phyloP scores from a whole-genome alignment of 2,797 vertebrate species.

The Triplophysa bombifrons region DNA sequence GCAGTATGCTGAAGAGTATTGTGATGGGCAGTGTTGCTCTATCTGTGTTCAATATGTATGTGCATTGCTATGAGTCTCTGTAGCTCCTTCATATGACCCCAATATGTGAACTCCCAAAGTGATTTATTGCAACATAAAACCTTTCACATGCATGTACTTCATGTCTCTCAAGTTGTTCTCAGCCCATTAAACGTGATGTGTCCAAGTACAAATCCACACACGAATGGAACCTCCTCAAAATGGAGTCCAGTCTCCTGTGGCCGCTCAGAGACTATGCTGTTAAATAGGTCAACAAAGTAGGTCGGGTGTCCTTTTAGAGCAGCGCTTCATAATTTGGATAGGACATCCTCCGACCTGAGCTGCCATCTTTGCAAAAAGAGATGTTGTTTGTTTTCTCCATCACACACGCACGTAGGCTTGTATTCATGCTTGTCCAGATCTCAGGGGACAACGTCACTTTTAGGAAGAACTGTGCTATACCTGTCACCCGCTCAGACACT shows the following conservation, averaged over 20 bases:
- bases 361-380: constrained; percentile 19
- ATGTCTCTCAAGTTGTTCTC: neutral
- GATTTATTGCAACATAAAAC: constrained; percentile 7
- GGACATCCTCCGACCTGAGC: constrained; percentile 9
- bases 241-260: constrained; percentile 38
- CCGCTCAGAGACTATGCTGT: constrained; percentile 37
- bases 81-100: neutral
- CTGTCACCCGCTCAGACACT: constrained; percentile 48
- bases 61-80: neutral
- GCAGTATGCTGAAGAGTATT: neutral
- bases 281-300: constrained; percentile 57
- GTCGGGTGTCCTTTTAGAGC: constrained; percentile 39
- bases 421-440: constrained; percentile 15
- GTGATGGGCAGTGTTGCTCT: neutral
- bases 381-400: constrained; percentile 21
- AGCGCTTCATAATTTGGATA: constrained; percentile 14
- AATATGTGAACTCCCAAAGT: neutral
- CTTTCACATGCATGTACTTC: neutral
- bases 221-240: constrained; percentile 36
- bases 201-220: constrained; percentile 10
- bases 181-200: constrained; percentile 4
- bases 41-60: neutral
- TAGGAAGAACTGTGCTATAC: constrained; percentile 12
- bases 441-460: constrained; percentile 35
- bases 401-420: neutral